Base-by-base conservation (phyloP, 2,888 invertebrate species). In the Polydrusus cervinus region DNA sequence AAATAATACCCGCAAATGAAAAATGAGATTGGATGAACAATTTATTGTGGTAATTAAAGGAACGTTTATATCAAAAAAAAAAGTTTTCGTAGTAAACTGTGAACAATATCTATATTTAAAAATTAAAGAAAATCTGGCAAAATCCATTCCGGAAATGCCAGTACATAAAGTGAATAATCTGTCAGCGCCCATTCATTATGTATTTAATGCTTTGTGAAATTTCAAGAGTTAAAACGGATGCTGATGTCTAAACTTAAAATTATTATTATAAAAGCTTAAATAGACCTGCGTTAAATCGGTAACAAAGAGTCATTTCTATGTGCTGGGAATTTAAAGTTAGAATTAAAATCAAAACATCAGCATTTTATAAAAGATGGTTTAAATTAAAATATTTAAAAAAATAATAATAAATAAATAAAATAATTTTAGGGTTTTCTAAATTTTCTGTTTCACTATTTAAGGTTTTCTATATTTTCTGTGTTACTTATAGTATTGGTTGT, bases 191-290 rank as follows among this genome's bases (percentile, higher is more conserved):
- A 60, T 60, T 60, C 57, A 60, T 60, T 16, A 14, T 16, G 57
- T 25, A 38, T 10, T 60, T 34, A 38, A 10, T 40, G 57, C 3
- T 38, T 38, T 60, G 38, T 38, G 38, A 60, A 60, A 40, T 60
- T 60, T 57, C 38, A 16, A 10, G 57, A 57, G 38, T 38, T 16
- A 60, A n/a, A 60, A 38, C 57, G 57, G 57, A 60, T 38, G n/a
- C 38, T 16, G 11, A 7, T 34, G 34, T 38, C 40, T 60, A 38
- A 60, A 60, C 10, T 60, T 60, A 60, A 60, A 38, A 14, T 34
- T 7, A 34, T 55, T 14, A 30, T 55, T 14, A 20, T 55, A 14
- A 1, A 55, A 9, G 3, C n/a, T 34, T 34, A 34, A 55, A 34
- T 55, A 51, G 9, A 51, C 51, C 20, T 47, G 13, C 47, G 11